Evolutionary conservation across 2,113 vertebrate species (phyloP), one percentile per base, ranked within the genome.

Genomic region (Madoqua kirkii): DNA sequence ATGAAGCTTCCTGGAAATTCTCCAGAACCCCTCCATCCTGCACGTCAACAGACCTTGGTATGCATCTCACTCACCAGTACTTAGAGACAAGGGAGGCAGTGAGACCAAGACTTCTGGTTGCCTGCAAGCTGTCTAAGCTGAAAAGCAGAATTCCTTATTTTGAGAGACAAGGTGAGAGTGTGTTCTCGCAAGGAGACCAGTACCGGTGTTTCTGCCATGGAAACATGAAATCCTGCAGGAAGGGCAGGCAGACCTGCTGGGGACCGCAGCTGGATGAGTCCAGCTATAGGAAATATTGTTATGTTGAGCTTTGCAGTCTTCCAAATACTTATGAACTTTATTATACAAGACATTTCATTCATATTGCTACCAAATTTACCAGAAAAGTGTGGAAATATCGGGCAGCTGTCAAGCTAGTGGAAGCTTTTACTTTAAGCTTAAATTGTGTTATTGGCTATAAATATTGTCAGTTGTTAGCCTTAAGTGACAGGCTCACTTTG

Each of bases 401-500:
- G 54, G 83, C 92, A 78, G 15, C 25, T 94, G 82, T 94, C 64
- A 95, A 88, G 91, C 83, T 81, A 90, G 59, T 55, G 88, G 87
- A 84, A 87, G 74, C 31, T 21, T 95, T 81, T 48, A 40, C 54
- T 91, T 90, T 76, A 92, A 95, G 74, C 87, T 95, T 85, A 57
- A 93, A 55, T 88, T 82, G 50, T 79, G 31, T 67, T 92, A 55
- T 43, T 95, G 94, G 62, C 87, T 92, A 76, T 90, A 64, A 96
- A 97, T 50, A 25, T 48, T 67, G 25, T 92, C 29, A 50, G 74
- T 67, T 79, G 57, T 95, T 84, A 95, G 88, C 87, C 57, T 59
- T 96, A 95, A 85, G 83, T 95, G 93, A 87, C 64, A 95, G n/a
- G 7, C 52, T 84, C 12, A 88, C 45, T 94, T 85, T 95, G 81